phyloP scores from a whole-genome alignment of 2,113 vertebrate species.

The Ochotona curzoniae region DNA sequence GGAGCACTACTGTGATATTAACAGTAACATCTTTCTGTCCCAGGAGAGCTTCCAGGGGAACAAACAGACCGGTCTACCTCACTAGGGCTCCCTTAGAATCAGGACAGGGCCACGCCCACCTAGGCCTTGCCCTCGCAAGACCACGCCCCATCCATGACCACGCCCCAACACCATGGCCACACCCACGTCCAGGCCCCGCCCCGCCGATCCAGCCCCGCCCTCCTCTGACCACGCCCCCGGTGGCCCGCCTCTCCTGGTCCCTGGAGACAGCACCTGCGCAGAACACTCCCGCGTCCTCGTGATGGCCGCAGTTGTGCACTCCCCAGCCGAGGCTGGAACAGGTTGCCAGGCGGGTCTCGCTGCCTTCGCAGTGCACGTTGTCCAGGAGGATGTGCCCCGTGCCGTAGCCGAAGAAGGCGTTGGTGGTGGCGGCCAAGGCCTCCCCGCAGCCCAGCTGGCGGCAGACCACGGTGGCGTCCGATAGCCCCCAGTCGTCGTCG shows the following conservation, averaged over 20 bases:
- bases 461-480: slow-evolving; percentile 93
- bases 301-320: slow-evolving; percentile 97
- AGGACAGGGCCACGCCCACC: not conserved
- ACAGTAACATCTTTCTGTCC: too few species aligned
- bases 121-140: not conserved
- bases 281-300: slow-evolving; percentile 95
- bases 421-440: slow-evolving; percentile 89
- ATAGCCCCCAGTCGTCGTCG: slow-evolving; percentile 94
- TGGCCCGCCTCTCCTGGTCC: not conserved
- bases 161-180: slow-evolving; percentile 88
- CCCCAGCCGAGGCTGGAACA: slow-evolving; percentile 96
- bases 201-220: not conserved
- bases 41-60: too few species aligned
- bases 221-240: not conserved
- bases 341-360: slow-evolving; percentile 86
- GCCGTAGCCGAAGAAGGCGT: slow-evolving; percentile 94
- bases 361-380: slow-evolving; percentile 93
- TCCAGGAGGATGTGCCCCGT: slow-evolving; percentile 94
- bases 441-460: slow-evolving; percentile 92
- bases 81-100: too few species aligned
- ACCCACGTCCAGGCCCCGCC: slow-evolving; percentile 80
- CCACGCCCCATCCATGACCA: not conserved
- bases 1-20: not conserved
- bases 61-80: too few species aligned
- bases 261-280: slow-evolving; percentile 88